phyloP scores from a whole-genome alignment of 1,140 invertebrate species.

The Propsilocerus akamusi region DNA sequence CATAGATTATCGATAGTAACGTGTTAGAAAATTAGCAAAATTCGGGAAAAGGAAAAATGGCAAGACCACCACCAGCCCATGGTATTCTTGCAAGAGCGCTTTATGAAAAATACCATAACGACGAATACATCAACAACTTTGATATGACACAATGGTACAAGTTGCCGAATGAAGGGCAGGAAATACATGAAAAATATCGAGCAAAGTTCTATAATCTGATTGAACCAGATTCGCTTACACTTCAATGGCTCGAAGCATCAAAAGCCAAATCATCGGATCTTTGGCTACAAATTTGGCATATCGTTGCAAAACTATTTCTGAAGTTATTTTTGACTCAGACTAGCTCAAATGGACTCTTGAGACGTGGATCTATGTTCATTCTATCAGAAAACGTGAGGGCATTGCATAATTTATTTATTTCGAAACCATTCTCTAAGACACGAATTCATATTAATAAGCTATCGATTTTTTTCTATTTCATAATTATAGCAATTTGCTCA shows the following conservation, averaged over 20 bases:
- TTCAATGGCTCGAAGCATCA: constrained; percentile 43
- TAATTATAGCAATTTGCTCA: not conserved
- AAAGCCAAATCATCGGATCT: constrained; percentile 45
- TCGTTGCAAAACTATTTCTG: constrained; percentile 40
- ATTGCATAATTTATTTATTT: not conserved
- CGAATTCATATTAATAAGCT: not conserved
- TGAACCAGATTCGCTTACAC: constrained; percentile 42
- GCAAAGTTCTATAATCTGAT: constrained; percentile 34
- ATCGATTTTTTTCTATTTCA: not conserved
- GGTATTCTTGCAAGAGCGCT: constrained; percentile 39
- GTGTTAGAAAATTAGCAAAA: too few species aligned
- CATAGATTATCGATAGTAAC: too few species aligned
- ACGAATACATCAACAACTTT: constrained; percentile 33
- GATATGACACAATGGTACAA: constrained; percentile 47
- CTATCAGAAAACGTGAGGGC: constrained; percentile 34
- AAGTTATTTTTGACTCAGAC: constrained; percentile 58
- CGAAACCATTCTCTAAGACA: not conserved
- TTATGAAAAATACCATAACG: constrained; percentile 40
- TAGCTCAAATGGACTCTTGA: constrained; percentile 54
- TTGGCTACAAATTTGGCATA: constrained; percentile 51
- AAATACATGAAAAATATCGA: constrained; percentile 22
- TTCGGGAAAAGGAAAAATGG: too few species aligned
- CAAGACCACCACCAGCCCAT: constrained; percentile 31
- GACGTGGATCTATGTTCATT: constrained; percentile 81
- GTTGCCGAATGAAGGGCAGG: constrained; percentile 20